A percentile compares a stretch with the other conserved stretches of the same genome.
Evolutionary conservation across 2,797 vertebrate genomes (phyloP).

Genomic region (Enteromius treurensis): DNA sequence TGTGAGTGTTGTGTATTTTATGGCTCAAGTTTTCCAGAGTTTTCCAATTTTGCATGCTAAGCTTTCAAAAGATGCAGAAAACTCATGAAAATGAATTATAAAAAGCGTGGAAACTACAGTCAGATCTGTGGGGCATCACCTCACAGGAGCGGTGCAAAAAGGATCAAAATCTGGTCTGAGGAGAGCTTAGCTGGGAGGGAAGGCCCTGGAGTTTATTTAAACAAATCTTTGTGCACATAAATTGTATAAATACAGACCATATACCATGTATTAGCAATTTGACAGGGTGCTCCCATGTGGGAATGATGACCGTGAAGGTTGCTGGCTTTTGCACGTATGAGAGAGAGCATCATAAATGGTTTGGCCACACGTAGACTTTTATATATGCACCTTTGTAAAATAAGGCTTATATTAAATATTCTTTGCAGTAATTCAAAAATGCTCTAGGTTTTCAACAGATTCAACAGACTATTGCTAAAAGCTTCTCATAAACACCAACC

Average conservation of each 20-base stretch:
- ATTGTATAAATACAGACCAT: not conserved
- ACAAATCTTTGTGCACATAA: slow-evolving; percentile 4
- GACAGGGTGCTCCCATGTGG: slow-evolving; percentile 21
- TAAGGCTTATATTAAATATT: not conserved
- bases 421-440: not conserved
- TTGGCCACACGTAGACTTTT: not conserved
- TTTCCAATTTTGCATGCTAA: slow-evolving; percentile 6
- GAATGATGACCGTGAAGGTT: slow-evolving; percentile 13
- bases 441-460: not conserved
- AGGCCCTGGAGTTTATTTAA: not conserved
- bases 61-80: not conserved
- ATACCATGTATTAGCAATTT: slow-evolving; percentile 12
- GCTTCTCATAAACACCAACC: not conserved
- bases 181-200: not conserved
- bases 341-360: not conserved
- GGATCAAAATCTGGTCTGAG: slow-evolving; percentile 3
- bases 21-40: slow-evolving; percentile 1
- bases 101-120: slow-evolving; percentile 12
- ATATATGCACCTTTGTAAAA: not conserved
- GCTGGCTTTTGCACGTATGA: not conserved
- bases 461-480: not conserved
- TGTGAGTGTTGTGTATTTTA: slow-evolving; percentile 4
- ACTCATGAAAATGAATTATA: slow-evolving; percentile 5
- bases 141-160: not conserved
- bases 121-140: slow-evolving; percentile 4